Base-by-base conservation (phyloP, 2,113 vertebrate genomes). In the Festucalex cinctus region DNA sequence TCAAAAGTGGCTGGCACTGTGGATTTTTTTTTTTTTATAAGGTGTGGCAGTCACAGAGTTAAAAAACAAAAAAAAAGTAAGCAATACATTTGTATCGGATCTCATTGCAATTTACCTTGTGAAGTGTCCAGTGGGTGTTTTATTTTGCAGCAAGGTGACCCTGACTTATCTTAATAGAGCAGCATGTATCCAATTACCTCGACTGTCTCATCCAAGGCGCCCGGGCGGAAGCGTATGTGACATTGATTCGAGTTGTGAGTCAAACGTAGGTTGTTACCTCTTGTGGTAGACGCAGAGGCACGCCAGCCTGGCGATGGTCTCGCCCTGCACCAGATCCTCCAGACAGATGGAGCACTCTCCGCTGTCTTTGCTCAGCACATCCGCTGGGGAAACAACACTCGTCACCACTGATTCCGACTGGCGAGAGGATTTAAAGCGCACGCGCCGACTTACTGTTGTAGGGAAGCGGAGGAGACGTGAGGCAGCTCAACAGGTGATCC, bases 211-310 rank as follows among this genome's bases (percentile, higher is more conserved):
- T 24, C 32, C 6, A 26, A 56, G 12, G 22, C 4, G 24, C 24
- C 24, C 5, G 13, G 13, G 17, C 3, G 57, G 0, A 16, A 0
- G 20, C 6, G 12, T 22, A 20, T 13, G 59, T 16, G n/a, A n/a
- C 10, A 41, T 22, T 39, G 59, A 39, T 58, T 9, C 3, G 9
- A 22, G 36, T 61, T 61, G 10, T 36, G 6, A 62, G n/a, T 24
- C 13, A 5, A 43, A 12, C 36, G 48, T 58, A 24, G 32, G 48
- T 26, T 14, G 17, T 83, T 85, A 93, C 91, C 90, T 91, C 80
- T 93, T 93, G 70, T 93, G 92, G 76, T 93, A 93, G 81, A 93
- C 90, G 24, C 92, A 93, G 65, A 93, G 90, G 69, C 92, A 93
- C 56, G 92, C 90, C 75, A 93, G 88, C 36, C 92, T 83, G 49